Evolutionary conservation across 2,888 invertebrate species (phyloP).

Genomic region (Hemithea aestivaria): DNA sequence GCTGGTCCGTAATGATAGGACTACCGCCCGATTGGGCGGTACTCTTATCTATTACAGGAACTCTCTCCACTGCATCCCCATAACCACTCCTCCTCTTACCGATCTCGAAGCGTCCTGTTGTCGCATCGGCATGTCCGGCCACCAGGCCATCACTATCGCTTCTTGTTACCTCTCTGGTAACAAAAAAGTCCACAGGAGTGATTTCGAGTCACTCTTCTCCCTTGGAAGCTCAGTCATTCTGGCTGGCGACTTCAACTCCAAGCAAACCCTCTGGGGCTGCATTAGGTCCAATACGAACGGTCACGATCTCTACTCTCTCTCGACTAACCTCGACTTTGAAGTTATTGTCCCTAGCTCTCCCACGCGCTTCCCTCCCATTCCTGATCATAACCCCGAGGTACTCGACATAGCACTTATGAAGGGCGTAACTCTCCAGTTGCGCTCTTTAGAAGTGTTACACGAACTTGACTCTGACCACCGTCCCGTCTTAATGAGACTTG

Average conservation of each 20-base stretch:
- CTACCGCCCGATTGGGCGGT: too few relatives aligned
- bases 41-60: too few relatives aligned
- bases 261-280: slow-evolving; percentile 10
- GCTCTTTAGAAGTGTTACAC: slow-evolving; percentile 1
- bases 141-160: background rate
- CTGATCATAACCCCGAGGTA: background rate
- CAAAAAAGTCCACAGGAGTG: background rate
- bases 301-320: background rate
- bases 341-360: background rate
- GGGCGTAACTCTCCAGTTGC: background rate
- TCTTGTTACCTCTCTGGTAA: background rate
- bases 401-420: slow-evolving; percentile 2
- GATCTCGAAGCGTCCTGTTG: background rate
- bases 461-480: background rate
- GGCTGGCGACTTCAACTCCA: slow-evolving; percentile 5
- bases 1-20: background rate
- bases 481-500: background rate
- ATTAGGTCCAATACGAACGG: background rate
- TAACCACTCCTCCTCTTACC: background rate
- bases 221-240: background rate
- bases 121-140: background rate
- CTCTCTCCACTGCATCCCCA: background rate
- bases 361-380: background rate
- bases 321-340: slow-evolving; percentile 2
- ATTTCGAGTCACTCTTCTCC: background rate